Conservation (phyloP, 2,113 vertebrate species). For the Lagopus muta region DNA sequence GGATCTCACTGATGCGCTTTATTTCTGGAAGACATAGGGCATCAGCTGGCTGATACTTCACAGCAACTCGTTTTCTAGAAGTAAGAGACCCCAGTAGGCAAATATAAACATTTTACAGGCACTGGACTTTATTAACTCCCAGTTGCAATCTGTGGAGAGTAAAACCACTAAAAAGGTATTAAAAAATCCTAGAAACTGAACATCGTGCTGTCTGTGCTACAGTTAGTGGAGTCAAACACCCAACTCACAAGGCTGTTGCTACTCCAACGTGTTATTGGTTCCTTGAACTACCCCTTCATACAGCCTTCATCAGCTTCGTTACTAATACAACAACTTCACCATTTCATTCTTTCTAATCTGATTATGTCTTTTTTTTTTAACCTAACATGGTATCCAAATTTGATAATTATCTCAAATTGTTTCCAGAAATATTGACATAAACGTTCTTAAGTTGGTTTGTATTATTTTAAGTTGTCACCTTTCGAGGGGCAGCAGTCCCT, state of each 20-base stretch:
- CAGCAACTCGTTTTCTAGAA: background rate
- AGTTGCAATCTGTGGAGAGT: background rate
- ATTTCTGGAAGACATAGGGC: background rate
- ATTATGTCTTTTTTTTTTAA: rapidly evolving
- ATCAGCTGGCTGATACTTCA: background rate
- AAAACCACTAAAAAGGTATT: background rate
- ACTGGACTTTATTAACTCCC: background rate
- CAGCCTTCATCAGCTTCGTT: background rate
- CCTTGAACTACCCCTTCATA: background rate
- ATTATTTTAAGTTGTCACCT: background rate
- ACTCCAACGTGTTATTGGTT: rapidly evolving
- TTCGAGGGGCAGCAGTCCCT: background rate
- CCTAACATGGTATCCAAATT: background rate
- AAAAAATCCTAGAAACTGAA: background rate
- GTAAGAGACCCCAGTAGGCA: background rate
- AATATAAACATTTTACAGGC: background rate
- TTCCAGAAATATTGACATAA: background rate
- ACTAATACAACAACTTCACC: background rate
- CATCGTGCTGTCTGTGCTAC: background rate
- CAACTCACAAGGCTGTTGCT: background rate
- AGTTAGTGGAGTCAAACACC: background rate
- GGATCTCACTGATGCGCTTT: background rate
- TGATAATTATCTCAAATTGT: background rate
- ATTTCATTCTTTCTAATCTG: background rate
- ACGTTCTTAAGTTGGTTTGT: background rate